Evolutionary conservation across 64 coral and sea anemone species (phyloP).

Genomic region (Montipora cactus): DNA sequence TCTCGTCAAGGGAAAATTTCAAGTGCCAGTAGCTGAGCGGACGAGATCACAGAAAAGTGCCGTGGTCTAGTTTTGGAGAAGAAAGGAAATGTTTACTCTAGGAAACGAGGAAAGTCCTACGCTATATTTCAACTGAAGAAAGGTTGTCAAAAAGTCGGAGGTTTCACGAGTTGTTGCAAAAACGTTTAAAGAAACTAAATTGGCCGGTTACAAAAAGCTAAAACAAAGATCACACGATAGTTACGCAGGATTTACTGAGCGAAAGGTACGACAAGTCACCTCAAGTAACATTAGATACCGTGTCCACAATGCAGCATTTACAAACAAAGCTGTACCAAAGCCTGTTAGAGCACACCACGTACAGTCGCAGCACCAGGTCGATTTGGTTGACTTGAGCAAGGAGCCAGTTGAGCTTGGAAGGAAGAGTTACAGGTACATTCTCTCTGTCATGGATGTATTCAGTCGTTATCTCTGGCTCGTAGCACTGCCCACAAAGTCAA

Average conservation of each 20-base stretch:
- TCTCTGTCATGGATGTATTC: background rate
- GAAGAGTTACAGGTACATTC: background rate
- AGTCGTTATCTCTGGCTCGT: background rate
- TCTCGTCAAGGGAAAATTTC: too few species aligned
- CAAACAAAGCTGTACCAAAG: background rate
- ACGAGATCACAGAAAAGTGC: too few species aligned
- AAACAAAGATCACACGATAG: background rate
- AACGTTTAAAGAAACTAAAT: conserved; percentile 55
- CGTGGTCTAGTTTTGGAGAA: too few species aligned
- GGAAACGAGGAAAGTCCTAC: background rate
- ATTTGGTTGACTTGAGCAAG: background rate
- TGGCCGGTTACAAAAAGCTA: conserved; percentile 52
- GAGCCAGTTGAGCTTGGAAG: background rate
- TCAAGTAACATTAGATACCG: background rate
- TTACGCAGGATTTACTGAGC: background rate
- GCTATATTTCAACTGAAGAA: too few species aligned
- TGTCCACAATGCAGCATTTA: background rate
- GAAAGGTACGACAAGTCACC: background rate
- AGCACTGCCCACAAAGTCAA: background rate
- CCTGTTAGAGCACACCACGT: background rate
- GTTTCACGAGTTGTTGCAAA: conserved; percentile 34
- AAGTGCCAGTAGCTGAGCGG: too few species aligned
- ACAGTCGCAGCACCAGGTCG: background rate
- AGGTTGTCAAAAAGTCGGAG: conserved; percentile 14
- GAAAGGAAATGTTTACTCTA: too few species aligned